A percentile compares a stretch with the other conserved stretches of the same genome.
phyloP scores from a whole-genome alignment of 2,797 vertebrate species.

The Scyliorhinus canicula region DNA sequence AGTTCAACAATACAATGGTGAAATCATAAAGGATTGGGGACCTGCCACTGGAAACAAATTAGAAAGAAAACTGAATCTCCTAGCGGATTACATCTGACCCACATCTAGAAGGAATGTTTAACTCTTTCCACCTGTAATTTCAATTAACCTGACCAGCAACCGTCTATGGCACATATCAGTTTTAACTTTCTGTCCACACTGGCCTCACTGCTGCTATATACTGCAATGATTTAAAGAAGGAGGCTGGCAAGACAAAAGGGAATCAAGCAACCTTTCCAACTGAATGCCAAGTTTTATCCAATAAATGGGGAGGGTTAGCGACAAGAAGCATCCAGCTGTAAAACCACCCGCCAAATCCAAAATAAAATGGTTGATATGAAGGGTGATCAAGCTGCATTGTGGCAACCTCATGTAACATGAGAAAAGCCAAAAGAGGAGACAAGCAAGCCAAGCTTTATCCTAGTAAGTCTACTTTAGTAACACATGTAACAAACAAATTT shows the following conservation, averaged over 20 bases:
- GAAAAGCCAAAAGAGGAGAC: neutral
- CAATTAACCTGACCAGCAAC: conserved; percentile 4
- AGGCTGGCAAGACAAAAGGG: no score
- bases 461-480: neutral
- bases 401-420: neutral
- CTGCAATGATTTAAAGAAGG: neutral
- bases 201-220: neutral
- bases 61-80: neutral
- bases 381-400: neutral
- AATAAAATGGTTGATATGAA: neutral
- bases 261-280: neutral
- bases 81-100: neutral
- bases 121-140: neutral
- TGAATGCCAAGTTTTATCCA: neutral
- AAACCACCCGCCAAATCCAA: neutral
- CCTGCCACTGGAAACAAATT: neutral
- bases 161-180: neutral
- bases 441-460: neutral
- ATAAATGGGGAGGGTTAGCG: neutral
- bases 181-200: neutral
- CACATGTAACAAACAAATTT: neutral
- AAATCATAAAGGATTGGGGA: neutral
- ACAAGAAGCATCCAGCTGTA: neutral
- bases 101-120: neutral
- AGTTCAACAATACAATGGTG: neutral